A percentile compares a stretch with the other conserved stretches of the same genome.
Evolutionary conservation across 2,797 vertebrate genomes (phyloP).

Genomic region (Molossus alvarezi): DNA sequence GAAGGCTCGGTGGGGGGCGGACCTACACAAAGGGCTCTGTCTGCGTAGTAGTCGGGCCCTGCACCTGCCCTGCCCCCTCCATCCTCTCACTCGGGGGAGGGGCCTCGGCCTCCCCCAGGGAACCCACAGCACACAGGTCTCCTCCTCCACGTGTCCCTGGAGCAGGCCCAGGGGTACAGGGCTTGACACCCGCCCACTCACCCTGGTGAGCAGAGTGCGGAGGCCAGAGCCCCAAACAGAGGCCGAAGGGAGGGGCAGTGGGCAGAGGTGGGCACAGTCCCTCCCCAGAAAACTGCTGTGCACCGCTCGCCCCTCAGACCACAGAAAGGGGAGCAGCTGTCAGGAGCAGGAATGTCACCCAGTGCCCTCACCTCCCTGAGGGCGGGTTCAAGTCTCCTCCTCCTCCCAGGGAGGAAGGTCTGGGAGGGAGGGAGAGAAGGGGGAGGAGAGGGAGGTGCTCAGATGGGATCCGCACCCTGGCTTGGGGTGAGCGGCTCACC

Average conservation of each 20-base stretch:
- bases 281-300: background rate
- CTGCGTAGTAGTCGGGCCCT: background rate
- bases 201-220: background rate
- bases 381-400: background rate
- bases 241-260: too few relatives aligned
- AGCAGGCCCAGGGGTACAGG: background rate
- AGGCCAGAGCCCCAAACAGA: background rate
- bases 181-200: background rate
- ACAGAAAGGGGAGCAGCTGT: background rate
- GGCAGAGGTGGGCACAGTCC: background rate
- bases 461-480: background rate
- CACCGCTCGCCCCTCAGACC: background rate
- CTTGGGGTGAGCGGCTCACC: background rate
- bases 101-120: background rate
- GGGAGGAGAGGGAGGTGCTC: background rate
- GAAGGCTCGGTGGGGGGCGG: background rate
- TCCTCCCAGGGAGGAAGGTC: background rate
- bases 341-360: fast-evolving
- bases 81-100: background rate
- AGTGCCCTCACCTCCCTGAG: background rate
- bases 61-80: conserved; percentile 35
- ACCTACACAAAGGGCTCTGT: conserved; percentile 69
- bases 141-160: background rate
- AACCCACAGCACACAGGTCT: background rate
- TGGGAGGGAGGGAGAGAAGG: background rate